These are phyloP conservation scores for Columba guinea DNA, from an alignment of 2,797 vertebrate genomes.

Conservation along the genomic window DNA sequence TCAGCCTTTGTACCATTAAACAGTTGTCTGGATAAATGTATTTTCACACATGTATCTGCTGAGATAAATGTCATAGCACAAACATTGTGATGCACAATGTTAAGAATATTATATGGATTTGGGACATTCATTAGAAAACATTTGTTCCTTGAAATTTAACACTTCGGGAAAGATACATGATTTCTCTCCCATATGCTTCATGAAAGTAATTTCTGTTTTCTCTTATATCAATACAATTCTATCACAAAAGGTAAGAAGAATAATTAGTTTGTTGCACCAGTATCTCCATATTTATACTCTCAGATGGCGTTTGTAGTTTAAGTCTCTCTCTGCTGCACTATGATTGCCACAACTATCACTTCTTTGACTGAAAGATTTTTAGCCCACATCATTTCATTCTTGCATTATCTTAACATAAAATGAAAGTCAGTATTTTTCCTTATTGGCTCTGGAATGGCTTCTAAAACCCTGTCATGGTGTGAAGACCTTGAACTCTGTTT, in stretches of 20 bases:
- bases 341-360: not conserved
- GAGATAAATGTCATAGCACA: slow-evolving; percentile 38
- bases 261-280: not conserved
- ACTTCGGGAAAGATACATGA: not conserved
- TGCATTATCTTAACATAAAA: not conserved
- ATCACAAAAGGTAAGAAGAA: not conserved
- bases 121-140: not conserved
- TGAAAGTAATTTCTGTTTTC: not conserved
- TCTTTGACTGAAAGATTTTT: not conserved
- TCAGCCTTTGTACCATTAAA: slow-evolving; percentile 3
- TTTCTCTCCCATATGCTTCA: not conserved
- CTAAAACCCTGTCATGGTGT: not conserved
- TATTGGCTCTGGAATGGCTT: not conserved
- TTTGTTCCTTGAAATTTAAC: not conserved
- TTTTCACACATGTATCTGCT: slow-evolving; percentile 29
- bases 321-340: not conserved
- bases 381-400: not conserved
- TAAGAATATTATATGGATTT: not conserved
- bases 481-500: not conserved
- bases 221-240: not conserved
- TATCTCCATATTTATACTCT: not conserved
- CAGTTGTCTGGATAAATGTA: slow-evolving; percentile 29
- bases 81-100: not conserved
- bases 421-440: not conserved
- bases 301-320: not conserved